Conservation (phyloP, 2,797 vertebrate species). For the Myiothlypis chrysogaster region DNA sequence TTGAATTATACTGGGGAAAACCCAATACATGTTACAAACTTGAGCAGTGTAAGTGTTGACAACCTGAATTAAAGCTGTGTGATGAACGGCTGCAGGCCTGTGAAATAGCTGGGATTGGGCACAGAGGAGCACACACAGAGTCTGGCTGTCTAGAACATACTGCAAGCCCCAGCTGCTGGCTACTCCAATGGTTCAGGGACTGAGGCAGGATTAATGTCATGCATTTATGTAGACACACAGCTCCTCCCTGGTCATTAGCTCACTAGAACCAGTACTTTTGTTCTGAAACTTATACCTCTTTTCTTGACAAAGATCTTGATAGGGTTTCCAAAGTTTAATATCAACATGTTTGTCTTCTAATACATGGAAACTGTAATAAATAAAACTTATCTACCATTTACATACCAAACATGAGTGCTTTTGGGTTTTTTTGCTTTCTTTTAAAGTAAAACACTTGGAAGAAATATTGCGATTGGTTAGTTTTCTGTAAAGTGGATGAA, state of each 20-base stretch:
- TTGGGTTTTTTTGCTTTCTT: not conserved
- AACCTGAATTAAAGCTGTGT: not conserved
- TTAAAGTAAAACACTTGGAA: not conserved
- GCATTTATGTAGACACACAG: not conserved
- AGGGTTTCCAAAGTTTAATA: not conserved
- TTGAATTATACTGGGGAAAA: not conserved
- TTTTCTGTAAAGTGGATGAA: not conserved
- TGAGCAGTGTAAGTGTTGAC: not conserved
- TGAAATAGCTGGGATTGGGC: not conserved
- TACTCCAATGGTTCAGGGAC: not conserved
- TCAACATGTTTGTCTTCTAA: not conserved
- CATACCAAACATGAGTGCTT: not conserved
- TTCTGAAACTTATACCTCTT: not conserved
- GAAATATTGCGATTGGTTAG: not conserved
- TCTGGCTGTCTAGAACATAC: not conserved
- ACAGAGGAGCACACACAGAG: not conserved
- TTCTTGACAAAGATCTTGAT: not conserved
- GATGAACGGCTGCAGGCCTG: not conserved
- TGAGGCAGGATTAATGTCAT: not conserved
- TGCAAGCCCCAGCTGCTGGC: not conserved
- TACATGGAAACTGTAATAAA: not conserved
- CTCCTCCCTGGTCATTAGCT: not conserved
- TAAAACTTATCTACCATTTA: not conserved
- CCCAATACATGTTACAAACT: not conserved
- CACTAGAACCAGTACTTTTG: rapidly evolving